Base-by-base conservation (phyloP, 2,888 invertebrate species). In the Cosmorhoe ocellata region DNA sequence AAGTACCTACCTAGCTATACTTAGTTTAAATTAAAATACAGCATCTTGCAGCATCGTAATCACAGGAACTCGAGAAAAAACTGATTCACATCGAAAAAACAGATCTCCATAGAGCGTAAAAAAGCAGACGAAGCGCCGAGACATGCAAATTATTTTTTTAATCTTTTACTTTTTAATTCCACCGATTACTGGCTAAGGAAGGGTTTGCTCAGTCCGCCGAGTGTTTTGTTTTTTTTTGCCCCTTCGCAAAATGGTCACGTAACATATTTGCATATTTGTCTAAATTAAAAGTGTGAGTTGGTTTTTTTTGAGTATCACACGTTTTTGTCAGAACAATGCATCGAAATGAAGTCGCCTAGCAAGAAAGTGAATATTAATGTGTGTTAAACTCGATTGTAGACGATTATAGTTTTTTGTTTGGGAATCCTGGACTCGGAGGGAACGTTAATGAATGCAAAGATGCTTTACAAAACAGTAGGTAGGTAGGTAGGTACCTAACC, bases 231-330 rank as follows among this genome's bases (percentile, higher is more conserved):
- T 88, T 85, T 87, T 85, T 36, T 60, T 68, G 71, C 79, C 81
- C 84, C 79, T 85, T 82, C 66, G 83, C 79, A 83, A 88, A 84
- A 88, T 89, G 88, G 88, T 89, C 89, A 89, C 89, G 89, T 88
- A 78, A 69, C 68, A 50, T 61, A 89, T 89, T 89, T 83, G 80
- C 89, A 88, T 89, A 85, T 82, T 79, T 68, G 85, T 76, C 79
- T 84, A 84, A 86, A 85, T 87, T 84, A 86, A 78, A 77, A 71
- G 63, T 62, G 79, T 84, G 86, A 74, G 79, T 70, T 70, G 62
- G 59, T 83, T 87, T 87, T 87, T 89, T 87, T 71, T 52, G 56
- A 48, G 58, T 73, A 80, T 89, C 89, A 84, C 89, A 89, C 89
- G 88, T 85, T 89, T 84, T 88, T 86, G 67, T 51, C 48, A 66